Percentiles rank a stretch among this genome's conserved stretches.
Conservation (phyloP, 2,888 invertebrate genomes). For the Homarus gammarus region DNA sequence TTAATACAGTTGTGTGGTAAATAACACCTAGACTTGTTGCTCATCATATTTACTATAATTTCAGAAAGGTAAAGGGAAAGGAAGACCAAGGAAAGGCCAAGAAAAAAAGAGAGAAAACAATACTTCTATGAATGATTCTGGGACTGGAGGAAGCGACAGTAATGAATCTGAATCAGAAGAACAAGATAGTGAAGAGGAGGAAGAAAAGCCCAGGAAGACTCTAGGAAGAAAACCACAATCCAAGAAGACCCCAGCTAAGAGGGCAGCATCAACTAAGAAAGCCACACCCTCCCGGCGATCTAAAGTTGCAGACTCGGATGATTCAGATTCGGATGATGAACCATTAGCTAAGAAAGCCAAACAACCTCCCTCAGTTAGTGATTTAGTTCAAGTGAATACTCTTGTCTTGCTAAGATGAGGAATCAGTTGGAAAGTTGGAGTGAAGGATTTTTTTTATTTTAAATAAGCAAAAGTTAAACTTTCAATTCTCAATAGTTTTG, state of each 20-base stretch:
- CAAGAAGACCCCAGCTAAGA: conserved; percentile 56
- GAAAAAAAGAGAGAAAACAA: conserved; percentile 39
- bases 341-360: conserved; percentile 62
- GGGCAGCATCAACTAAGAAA: conserved; percentile 36
- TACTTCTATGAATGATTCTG: conserved; percentile 18
- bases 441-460: not conserved
- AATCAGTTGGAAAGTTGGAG: too few species aligned
- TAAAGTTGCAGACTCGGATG: conserved; percentile 41
- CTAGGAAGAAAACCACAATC: conserved; percentile 44
- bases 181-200: conserved; percentile 8
- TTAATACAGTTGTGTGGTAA: too few species aligned
- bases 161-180: not conserved
- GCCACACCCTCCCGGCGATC: conserved; percentile 21
- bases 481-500: too few species aligned
- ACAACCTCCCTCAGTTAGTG: conserved; percentile 63
- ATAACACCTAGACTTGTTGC: too few species aligned
- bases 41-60: not conserved
- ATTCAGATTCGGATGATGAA: conserved; percentile 63
- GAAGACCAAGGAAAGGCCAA: conserved; percentile 46
- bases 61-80: conserved; percentile 39
- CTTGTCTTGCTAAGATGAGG: too few species aligned
- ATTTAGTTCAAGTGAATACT: too few species aligned
- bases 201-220: conserved; percentile 42
- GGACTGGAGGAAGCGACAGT: conserved; percentile 31
- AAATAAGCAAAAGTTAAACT: not conserved